A percentile compares a stretch with the other conserved stretches of the same genome.
phyloP scores from a whole-genome alignment of 2,888 invertebrate genomes.

The Cacoxenus indagator region DNA sequence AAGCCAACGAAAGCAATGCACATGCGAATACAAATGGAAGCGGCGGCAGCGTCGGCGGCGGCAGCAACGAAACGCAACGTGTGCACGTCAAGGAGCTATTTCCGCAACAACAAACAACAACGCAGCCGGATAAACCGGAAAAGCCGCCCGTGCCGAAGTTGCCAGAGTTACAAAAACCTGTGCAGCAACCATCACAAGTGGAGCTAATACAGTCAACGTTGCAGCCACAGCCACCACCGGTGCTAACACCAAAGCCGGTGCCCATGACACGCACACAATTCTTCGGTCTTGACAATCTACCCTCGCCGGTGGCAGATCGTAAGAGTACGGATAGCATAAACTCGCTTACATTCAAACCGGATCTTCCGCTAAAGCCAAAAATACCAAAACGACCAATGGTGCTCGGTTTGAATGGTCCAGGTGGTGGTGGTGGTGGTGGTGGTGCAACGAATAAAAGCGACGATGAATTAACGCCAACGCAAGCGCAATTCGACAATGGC shows the following conservation, averaged over 20 bases:
- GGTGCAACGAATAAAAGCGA: conserved; percentile 49
- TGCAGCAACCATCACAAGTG: not conserved
- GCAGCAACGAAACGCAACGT: conserved; percentile 37
- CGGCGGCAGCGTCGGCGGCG: conserved; percentile 28
- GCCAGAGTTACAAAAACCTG: conserved; percentile 44
- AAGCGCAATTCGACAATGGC: conserved; percentile 52
- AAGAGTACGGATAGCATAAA: conserved; percentile 62
- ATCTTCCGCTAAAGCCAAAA: conserved; percentile 78
- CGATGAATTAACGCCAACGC: conserved; percentile 57
- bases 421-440: too few species aligned
- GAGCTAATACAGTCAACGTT: conserved; percentile 3
- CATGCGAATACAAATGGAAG: conserved; percentile 36
- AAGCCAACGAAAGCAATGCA: conserved; percentile 32
- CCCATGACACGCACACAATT: conserved; percentile 67
- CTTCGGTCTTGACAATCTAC: conserved; percentile 63
- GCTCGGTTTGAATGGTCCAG: conserved; percentile 38
- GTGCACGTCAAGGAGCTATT: conserved; percentile 63
- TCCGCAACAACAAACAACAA: conserved; percentile 48
- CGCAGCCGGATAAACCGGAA: conserved; percentile 55
- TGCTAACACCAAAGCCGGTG: conserved; percentile 62
- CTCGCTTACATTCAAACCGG: conserved; percentile 62
- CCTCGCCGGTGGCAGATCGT: conserved; percentile 64
- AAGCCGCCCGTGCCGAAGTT: conserved; percentile 64
- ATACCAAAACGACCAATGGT: conserved; percentile 81
- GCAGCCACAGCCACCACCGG: conserved; percentile 42